Base-by-base conservation (phyloP, 2,888 invertebrate genomes). In the Pinctada fucata region DNA sequence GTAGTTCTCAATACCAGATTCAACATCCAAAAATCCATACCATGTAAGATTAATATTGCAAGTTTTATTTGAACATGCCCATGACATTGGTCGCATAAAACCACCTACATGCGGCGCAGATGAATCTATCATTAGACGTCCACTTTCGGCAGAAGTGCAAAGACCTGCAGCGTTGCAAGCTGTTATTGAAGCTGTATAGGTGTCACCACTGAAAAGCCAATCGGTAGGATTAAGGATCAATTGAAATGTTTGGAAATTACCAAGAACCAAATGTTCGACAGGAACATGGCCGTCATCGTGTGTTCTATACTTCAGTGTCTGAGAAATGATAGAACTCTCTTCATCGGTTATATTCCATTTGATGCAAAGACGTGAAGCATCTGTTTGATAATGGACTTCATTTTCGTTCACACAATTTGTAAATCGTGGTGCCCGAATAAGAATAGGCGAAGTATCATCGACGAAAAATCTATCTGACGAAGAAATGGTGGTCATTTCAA, bases 11-110 rank as follows among this genome's bases (percentile, higher is more conserved):
- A 84, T 80, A 1, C 80, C 78, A 3, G 84, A 84, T 48, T 73
- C 76, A 3, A 77, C 72, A 73, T 84, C 84, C n/a, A 50, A n/a
- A 68, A 82, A 84, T 69, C 84, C 84, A 66, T 77, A 78, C 84
- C 82, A 82, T 13, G 80, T 81, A 2, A 84, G 64, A 13, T 58
- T 58, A 1, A 58, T 58, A 10, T 0, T 58, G 58, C 58, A 58
- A 0, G 51, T 13, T 2, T 45, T 16, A 50, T 64, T 50, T n/a
- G 81, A 77, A 10, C 65, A 45, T 50, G 1, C 68, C 72, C 72
- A 72, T 1, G 45, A 47, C 72, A 72, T 63, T 13, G 72, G 72
- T 3, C 47, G 47, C 13, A 13, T 13, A 31, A 72, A 47, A 47
- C 72, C 72, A 45, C 72, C 72, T 48, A 72, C 47, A 72, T 63